Evolutionary conservation across 2,797 vertebrate genomes (phyloP), one percentile per base, ranked within the genome.

Genomic region (Myoxocephalus aenaeus): DNA sequence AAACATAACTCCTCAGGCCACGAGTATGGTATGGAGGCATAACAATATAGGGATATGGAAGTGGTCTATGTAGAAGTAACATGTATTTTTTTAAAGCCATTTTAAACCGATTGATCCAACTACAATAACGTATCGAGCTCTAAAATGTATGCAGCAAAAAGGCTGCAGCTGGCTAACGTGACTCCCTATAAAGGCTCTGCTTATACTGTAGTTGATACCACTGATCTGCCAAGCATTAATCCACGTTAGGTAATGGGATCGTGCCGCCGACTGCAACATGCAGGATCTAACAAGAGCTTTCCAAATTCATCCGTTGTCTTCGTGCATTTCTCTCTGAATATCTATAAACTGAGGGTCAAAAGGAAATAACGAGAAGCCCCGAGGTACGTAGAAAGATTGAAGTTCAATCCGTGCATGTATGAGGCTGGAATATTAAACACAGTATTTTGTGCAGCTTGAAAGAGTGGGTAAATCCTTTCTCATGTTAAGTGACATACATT

Each of bases 191-290:
- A 51, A 79, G 32, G 46, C 75, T 72, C 25, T 69, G 22, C 66
- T n/a, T 29, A 5, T 66, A 63, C 72, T 76, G 61, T 13, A 76
- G 65, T 59, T 5, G 46, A 72, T 17, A 11, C 8, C 25, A 61
- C 50, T 25, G 70, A 67, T 51, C 85, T 80, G 89, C 77, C 83
- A 84, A 75, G 81, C 75, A 87, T 62, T 73, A 90, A 89, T 89
- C 85, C 74, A 74, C 8, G 38, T 70, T 12, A 83, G 81, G 80
- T 79, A 80, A 89, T 85, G 68, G 86, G 77, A 83, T 78, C 48
- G 72, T 78, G 90, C 75, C 1, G 81, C 78, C 84, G 87, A 90
- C 84, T 86, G 90, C 95, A 94, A 93, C 94, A 95, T 92, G 94
- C 92, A 94, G 95, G 95, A 96, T 95, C 86, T 72, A 27, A 81